Evolutionary conservation across 2,888 invertebrate species (phyloP).

Genomic region (Oeneis ivallda): DNA sequence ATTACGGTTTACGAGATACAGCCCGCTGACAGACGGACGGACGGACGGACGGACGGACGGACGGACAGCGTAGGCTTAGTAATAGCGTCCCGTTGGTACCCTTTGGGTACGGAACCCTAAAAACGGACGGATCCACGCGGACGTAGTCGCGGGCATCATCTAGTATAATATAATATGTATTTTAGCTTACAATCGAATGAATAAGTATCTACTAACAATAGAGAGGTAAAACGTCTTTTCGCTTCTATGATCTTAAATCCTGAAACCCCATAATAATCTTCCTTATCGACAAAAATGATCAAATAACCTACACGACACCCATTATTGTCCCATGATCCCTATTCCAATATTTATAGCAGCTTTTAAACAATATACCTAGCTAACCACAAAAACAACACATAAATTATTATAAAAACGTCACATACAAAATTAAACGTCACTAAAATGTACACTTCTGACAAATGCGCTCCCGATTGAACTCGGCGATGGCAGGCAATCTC

Average conservation of each 20-base stretch:
- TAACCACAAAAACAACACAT: conserved; percentile 9
- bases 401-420: conserved; percentile 26
- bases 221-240: not conserved
- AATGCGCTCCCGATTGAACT: not conserved
- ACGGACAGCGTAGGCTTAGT: too few species aligned
- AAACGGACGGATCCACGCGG: too few species aligned
- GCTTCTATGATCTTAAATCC: not conserved
- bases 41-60: too few species aligned
- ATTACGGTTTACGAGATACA: too few species aligned
- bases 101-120: too few species aligned
- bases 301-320: not conserved
- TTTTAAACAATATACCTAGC: conserved; percentile 23
- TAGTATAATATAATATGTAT: too few species aligned
- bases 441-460: not conserved
- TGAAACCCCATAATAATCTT: not conserved
- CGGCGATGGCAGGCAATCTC: too few species aligned
- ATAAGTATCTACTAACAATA: not conserved
- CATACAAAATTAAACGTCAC: conserved; percentile 9
- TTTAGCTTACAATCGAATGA: too few species aligned
- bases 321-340: not conserved
- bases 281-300: conserved; percentile 12
- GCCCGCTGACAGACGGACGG: too few species aligned
- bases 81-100: too few species aligned
- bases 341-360: conserved; percentile 24
- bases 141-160: too few species aligned